These are phyloP conservation scores for Corvus moneduloides DNA, from an alignment of 2,113 vertebrate species.

Conservation along the genomic window DNA sequence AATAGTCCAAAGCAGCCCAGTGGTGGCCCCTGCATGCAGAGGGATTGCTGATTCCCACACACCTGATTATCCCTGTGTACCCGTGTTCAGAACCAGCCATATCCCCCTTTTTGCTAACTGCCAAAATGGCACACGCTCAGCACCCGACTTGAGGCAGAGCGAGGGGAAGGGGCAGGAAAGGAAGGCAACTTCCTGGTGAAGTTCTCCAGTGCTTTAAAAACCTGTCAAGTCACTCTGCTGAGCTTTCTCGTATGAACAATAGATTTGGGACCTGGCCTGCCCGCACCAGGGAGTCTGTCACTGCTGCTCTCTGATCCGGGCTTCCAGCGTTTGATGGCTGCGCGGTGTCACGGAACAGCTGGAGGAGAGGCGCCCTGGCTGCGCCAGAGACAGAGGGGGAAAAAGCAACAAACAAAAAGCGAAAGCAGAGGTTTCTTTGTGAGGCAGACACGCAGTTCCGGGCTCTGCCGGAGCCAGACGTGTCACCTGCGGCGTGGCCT, in stretches of 20 bases:
- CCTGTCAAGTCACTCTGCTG: not conserved
- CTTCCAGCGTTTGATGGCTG: constrained; percentile 20
- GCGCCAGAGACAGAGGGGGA: not conserved
- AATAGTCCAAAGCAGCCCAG: constrained; percentile 62
- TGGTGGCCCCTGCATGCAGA: constrained; percentile 24
- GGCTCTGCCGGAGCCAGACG: not conserved
- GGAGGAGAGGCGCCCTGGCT: not conserved
- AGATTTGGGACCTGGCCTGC: constrained; percentile 37
- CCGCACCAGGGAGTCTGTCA: constrained; percentile 22
- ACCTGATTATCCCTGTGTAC: constrained; percentile 44
- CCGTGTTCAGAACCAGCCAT: not conserved
- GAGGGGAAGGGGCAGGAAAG: not conserved
- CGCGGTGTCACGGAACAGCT: not conserved
- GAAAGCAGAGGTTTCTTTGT: constrained; percentile 3
- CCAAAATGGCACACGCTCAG: not conserved
- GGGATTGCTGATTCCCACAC: constrained; percentile 6
- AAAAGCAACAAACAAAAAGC: not conserved
- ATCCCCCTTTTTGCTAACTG: not conserved
- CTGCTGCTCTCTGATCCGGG: constrained; percentile 6
- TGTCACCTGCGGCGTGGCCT: accelerated
- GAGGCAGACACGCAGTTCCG: not conserved
- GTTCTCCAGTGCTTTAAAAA: constrained; percentile 23
- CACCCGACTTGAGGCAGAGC: not conserved
- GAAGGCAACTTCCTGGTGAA: constrained; percentile 19
- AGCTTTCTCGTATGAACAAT: constrained; percentile 3